Percentiles rank a stretch among this genome's conserved stretches.
Evolutionary conservation across 2,113 vertebrate genomes (phyloP).

Genomic region (Phocoena phocoena): DNA sequence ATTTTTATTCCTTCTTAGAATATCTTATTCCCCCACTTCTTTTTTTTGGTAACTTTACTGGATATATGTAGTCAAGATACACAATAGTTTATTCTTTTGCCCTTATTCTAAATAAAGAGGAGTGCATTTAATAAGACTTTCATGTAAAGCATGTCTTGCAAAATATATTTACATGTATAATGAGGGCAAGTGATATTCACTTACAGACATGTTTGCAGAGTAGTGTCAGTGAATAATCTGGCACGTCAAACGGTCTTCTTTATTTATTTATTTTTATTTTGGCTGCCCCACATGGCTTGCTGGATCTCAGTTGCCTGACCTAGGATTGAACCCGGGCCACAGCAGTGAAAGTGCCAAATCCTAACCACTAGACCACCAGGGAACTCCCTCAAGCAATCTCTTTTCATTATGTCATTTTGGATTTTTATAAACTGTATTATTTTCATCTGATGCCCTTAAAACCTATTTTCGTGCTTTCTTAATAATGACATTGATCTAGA

Average conservation of each 20-base stretch:
- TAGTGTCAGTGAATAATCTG: background rate
- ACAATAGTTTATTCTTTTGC: background rate
- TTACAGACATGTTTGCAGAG: background rate
- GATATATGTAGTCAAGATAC: background rate
- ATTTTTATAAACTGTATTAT: background rate
- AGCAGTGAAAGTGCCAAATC: background rate
- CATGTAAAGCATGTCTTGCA: background rate
- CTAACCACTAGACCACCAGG: background rate
- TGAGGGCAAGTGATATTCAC: background rate
- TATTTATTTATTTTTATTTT: background rate
- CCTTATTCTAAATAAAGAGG: background rate
- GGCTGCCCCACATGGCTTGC: background rate
- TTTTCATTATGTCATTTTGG: background rate
- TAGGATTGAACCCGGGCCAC: background rate
- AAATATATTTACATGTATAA: background rate
- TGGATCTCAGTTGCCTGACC: background rate
- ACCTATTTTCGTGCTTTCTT: background rate
- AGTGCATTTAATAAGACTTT: background rate
- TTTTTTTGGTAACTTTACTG: background rate
- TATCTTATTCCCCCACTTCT: background rate
- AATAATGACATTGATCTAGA: background rate
- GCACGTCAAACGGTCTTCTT: background rate
- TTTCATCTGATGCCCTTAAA: background rate
- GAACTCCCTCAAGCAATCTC: background rate
- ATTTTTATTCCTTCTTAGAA: background rate